These are phyloP conservation scores for Orthonychiurus folsomi DNA, from an alignment of 2,888 invertebrate species.

Conservation along the genomic window DNA sequence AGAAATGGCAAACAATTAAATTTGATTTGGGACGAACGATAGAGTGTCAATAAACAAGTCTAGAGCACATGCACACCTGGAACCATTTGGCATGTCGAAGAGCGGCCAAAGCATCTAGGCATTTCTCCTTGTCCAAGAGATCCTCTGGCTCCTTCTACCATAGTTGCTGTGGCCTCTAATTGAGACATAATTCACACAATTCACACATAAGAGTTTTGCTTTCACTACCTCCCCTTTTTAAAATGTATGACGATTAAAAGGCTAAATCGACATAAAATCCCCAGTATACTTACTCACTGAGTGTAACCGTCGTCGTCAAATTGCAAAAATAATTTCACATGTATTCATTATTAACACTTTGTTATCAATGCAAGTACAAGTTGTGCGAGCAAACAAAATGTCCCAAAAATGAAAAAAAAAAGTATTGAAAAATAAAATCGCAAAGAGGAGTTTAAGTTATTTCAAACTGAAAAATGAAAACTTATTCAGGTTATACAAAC, in stretches of 20 bases:
- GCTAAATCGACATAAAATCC: background rate
- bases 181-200: conserved; percentile 39
- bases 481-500: background rate
- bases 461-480: background rate
- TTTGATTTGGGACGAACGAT: conserved; percentile 9
- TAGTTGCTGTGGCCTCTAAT: conserved; percentile 41
- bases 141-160: conserved; percentile 63
- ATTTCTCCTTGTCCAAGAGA: conserved; percentile 97
- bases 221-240: conserved; percentile 19
- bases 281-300: background rate
- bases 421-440: background rate
- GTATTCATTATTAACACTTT: too few species aligned
- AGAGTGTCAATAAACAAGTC: conserved; percentile 31
- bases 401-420: background rate
- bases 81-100: conserved; percentile 99
- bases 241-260: conserved; percentile 16
- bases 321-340: background rate
- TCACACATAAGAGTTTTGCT: conserved; percentile 25
- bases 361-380: too few species aligned
- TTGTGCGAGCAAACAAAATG: too few species aligned
- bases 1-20: background rate
- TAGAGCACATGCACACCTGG: conserved; percentile 67
- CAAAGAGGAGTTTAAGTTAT: too few species aligned
- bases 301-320: background rate
- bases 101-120: conserved; percentile 99